Base-by-base conservation (phyloP, 1,140 invertebrate species). In the Sinonovacula constricta region DNA sequence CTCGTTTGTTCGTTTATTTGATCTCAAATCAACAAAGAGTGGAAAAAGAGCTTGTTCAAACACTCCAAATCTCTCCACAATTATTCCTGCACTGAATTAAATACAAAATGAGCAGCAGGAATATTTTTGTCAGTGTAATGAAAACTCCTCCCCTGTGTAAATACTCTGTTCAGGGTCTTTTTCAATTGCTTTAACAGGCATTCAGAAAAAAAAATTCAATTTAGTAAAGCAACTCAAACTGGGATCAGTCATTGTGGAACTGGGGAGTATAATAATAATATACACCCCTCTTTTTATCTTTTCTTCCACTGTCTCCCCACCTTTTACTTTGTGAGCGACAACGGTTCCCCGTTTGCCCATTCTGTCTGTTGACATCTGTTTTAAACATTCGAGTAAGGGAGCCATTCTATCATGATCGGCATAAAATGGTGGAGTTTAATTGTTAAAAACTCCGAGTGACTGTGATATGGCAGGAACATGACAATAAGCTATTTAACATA, bases 401-500 rank as follows among this genome's bases (percentile, higher is more conserved):
- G 56, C n/a, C 54, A 33, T 54, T 67, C 63, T 51, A 54, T 66
- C 62, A 67, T 57, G 53, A 76, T 57, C 36, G 72, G 63, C 72
- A 76, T 76, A 76, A 76, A 76, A 76, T 76, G 72, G 72, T 60
- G 28, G n/a, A 45, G 54, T 30, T 49, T 67, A 51, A 76, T 76
- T 76, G 72, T 76, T 66, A 54, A 34, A n/a, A n/a, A 33, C 49
- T 76, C 57, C 57, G 36, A 76, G 67, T 66, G 39, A 31, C 67
- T 62, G 67, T 76, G 62, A 76, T 76, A 67, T 63, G 66, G n/a
- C 60, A 24, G 59, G 54, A 57, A 56, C 65, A 66, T 76, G 72
- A 76, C 72, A 76, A 76, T 76, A 67, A 34, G 30, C 72, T 76
- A 67, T 76, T 76, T 76, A 76, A 63, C 72, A 76, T 76, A 76